Evolutionary conservation across 1,140 invertebrate species (phyloP), one percentile per base, ranked within the genome.

Genomic region (Hylaeus anthracinus): DNA sequence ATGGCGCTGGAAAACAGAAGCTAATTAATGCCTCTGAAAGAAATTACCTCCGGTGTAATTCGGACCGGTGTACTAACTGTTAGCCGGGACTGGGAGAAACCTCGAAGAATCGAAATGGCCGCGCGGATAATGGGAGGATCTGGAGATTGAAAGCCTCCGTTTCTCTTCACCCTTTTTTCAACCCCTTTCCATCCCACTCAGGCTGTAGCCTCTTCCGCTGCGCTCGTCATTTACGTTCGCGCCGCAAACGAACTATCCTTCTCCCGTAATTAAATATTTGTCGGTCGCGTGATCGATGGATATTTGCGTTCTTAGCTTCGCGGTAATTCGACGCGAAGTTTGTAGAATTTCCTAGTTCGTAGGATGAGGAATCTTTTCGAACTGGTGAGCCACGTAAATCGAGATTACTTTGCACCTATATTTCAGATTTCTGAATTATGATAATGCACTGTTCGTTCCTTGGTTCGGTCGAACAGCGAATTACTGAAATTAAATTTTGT

Each of bases 11-110:
- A 89, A 90, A 91, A 90, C 87, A 88, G 84, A 89, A 86, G 89
- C 87, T 90, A 91, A 91, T 91, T 90, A 91, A 89, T 90, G 89
- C 88, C 84, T 81, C 79, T 78, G 82, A 85, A 85, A 88, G 89
- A 88, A 83, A 91, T 91, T 90, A 89, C 89, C 83, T 85, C 81
- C 51, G 72, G 82, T 89, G 89, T 90, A 89, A 90, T 90, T 88
- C 85, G 72, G 55, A 82, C 81, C 72, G 72, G 73, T 81, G 67
- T 75, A 60, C 83, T 75, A 58, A 39, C 73, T 72, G 48, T 70
- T 77, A 37, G 72, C 37, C 26, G 45, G 43, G 48, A 5, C 74
- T 26, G 43, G 43, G 12, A 39, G 72, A 61, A 81, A 70, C 63
- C 72, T 73, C 72, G 78, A 85, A 74, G 84, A 85, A 85, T 86